Evolutionary conservation across 2,888 invertebrate species (phyloP), one percentile per base, ranked within the genome.

Genomic region (Troilus luridus): DNA sequence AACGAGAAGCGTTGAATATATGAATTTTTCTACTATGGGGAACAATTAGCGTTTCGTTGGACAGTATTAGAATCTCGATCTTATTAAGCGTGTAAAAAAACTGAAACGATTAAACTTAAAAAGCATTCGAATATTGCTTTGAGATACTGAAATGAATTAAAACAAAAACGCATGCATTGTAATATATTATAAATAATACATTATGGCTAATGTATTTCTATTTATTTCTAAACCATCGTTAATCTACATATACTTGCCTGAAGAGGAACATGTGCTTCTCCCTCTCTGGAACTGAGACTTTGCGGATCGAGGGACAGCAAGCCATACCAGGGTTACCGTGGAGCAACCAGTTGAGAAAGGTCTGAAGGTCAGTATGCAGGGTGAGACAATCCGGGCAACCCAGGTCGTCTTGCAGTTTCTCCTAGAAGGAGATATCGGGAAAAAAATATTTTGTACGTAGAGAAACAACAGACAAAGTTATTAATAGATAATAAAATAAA

Each of bases 301-400:
- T 60, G 21, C 89, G 67, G 21, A 81, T 21, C 19, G 89, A 64
- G 12, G 89, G 64, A 17, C 89, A 89, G 58, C 89, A 89, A 9
- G 89, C 14, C 67, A 67, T 67, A 5, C 89, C 89, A n/a, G 89
- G 67, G 6, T 41, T 64, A n/a, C 89, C 92, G 41, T 90, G 88
- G 1, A 92, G 72, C 21, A 92, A 59, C 92, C 92, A 92, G 41
- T 89, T 67, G 60, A 92, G 62, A 60, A 92, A 92, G 6, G 85
- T 21, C 59, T 90, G 90, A n/a, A 92, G 90, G 19, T 92, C 92
- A 21, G 60, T 60, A 58, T 92, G 92, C 7, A 91, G 90, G n/a
- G 90, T 92, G 59, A 92, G 67, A 88, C 92, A 92, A 17, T 88
- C 90, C 19, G 88, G 88, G 56, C 92, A 91, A 14, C 90, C 91